Conservation (phyloP, 1,140 invertebrate genomes). For the Aporrectodea caliginosa region DNA sequence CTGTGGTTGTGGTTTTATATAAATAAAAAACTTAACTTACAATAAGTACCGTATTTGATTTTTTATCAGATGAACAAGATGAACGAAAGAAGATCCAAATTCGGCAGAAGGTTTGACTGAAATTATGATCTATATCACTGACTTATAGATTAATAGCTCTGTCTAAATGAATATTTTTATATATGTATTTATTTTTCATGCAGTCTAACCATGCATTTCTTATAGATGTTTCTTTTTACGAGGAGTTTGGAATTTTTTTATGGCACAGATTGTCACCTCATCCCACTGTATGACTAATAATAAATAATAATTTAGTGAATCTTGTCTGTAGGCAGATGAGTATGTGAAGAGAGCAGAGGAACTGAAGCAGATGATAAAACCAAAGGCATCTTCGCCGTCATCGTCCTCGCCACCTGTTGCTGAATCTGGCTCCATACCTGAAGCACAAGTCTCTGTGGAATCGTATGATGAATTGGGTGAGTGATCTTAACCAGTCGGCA, state of each 20-base stretch:
- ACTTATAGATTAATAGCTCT: background rate
- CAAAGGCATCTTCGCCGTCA: background rate
- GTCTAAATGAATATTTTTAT: background rate
- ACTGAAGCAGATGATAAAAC: conserved; percentile 14
- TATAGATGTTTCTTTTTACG: background rate
- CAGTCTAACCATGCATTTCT: background rate
- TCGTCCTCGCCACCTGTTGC: background rate
- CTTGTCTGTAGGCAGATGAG: conserved; percentile 2
- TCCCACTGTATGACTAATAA: background rate
- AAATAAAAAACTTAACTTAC: no score
- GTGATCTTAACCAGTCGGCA: background rate
- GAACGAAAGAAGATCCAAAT: background rate
- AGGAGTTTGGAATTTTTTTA: background rate
- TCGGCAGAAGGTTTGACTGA: background rate
- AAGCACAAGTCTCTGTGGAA: background rate
- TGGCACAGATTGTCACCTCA: background rate
- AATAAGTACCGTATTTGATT: background rate
- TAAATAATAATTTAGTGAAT: background rate
- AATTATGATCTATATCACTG: background rate
- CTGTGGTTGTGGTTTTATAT: no score
- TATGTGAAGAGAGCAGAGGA: conserved; percentile 19
- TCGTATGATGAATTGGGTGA: background rate
- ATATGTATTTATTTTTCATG: background rate
- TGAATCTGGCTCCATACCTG: background rate
- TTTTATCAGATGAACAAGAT: background rate